Evolutionary conservation across 1,140 invertebrate genomes (phyloP).

Genomic region (Eriosoma lanigerum): DNA sequence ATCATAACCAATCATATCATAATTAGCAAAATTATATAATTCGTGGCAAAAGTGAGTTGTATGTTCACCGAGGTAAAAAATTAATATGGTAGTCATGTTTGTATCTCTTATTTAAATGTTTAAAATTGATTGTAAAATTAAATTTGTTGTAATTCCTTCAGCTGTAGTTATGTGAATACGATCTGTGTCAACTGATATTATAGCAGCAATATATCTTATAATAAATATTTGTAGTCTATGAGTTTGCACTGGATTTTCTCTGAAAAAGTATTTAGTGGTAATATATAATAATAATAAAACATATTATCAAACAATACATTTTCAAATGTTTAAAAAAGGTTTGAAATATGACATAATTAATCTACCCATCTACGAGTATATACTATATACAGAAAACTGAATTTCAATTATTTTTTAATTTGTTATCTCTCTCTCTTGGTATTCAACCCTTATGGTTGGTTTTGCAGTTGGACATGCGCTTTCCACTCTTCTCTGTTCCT

Average conservation of each 20-base stretch:
- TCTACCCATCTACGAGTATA: too few relatives aligned
- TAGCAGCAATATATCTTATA: not conserved
- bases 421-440: too few relatives aligned
- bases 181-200: not conserved
- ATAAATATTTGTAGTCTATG: constrained; percentile 12
- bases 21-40: constrained; percentile 29
- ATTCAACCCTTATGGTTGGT: too few relatives aligned
- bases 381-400: too few relatives aligned
- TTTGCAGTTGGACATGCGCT: too few relatives aligned
- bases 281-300: not conserved
- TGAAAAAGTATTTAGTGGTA: not conserved
- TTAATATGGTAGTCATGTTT: not conserved
- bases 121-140: constrained; percentile 10
- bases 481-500: too few relatives aligned
- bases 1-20: constrained; percentile 29
- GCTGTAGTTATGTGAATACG: too few relatives aligned
- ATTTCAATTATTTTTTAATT: too few relatives aligned
- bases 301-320: not conserved
- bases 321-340: too few relatives aligned
- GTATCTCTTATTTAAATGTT: not conserved
- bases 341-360: too few relatives aligned
- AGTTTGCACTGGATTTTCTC: constrained; percentile 23
- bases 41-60: constrained; percentile 30
- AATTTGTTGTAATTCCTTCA: not conserved
- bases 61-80: not conserved